Conservation (phyloP, 2,113 vertebrate genomes). For the Gobius niger region DNA sequence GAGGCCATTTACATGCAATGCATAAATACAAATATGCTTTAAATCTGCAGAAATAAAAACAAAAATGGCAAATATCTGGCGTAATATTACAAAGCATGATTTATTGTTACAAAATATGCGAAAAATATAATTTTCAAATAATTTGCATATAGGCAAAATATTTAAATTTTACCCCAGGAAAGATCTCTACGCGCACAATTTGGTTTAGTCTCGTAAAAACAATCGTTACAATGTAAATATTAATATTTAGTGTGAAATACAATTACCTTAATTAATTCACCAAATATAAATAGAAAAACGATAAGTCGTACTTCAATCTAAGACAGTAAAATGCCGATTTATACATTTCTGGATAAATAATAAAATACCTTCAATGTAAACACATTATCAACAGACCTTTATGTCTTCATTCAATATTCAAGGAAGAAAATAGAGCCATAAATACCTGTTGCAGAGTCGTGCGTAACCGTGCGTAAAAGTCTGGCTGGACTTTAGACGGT, state of each 20-base stretch:
- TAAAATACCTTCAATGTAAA: neutral
- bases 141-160: slow-evolving; percentile 63
- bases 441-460: neutral
- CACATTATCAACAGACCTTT: neutral
- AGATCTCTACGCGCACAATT: fast-evolving
- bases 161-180: neutral
- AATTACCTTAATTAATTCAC: too few relatives aligned
- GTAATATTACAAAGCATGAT: neutral
- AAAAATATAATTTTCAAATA: fast-evolving
- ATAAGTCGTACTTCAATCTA: too few relatives aligned
- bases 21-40: neutral
- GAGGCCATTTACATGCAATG: slow-evolving; percentile 48
- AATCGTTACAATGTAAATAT: neutral
- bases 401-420: neutral
- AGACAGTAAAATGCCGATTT: neutral
- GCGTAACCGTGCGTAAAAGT: neutral
- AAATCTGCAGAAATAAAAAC: neutral
- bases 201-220: neutral
- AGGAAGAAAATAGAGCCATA: neutral
- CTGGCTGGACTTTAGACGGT: neutral
- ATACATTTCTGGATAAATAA: neutral
- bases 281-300: too few relatives aligned
- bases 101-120: neutral
- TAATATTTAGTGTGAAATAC: neutral
- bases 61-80: fast-evolving